Percentiles rank a stretch among this genome's conserved stretches.
phyloP scores from a whole-genome alignment of 2,113 vertebrate genomes.

The Australoheros scitulus region DNA sequence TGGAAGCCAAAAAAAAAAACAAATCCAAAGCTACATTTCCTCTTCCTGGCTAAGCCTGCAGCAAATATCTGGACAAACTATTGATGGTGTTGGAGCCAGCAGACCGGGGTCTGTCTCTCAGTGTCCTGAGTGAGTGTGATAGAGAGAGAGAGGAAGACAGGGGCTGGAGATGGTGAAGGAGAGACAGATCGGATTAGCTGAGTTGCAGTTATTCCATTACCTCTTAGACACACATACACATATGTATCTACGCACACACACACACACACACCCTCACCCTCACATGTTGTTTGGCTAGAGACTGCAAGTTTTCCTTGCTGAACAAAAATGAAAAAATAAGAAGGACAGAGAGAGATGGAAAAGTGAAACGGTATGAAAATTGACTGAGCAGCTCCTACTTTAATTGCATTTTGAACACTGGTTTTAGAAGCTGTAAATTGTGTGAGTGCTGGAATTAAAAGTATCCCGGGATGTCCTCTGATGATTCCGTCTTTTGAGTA shows the following conservation, averaged over 20 bases:
- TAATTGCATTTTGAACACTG: conserved; percentile 62
- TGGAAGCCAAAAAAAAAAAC: conserved; percentile 12
- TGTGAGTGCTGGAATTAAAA: conserved; percentile 63
- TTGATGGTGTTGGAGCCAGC: conserved; percentile 65
- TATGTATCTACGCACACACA: background rate
- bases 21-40: conserved; percentile 65
- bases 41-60: conserved; percentile 67
- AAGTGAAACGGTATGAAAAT: conserved; percentile 40
- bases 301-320: conserved; percentile 33
- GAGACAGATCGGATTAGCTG: conserved; percentile 67
- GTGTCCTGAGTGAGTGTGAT: conserved; percentile 56
- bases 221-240: conserved; percentile 39
- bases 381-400: conserved; percentile 52
- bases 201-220: conserved; percentile 71
- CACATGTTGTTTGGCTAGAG: conserved; percentile 25
- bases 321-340: conserved; percentile 18
- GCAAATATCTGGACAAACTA: conserved; percentile 76
- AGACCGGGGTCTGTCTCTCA: conserved; percentile 66
- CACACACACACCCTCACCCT: background rate
- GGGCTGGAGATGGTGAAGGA: conserved; percentile 55
- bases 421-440: conserved; percentile 52
- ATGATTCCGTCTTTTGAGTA: conserved; percentile 69
- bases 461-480: conserved; percentile 66
- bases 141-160: conserved; percentile 48
- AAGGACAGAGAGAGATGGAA: background rate